Evolutionary conservation across 2,888 invertebrate genomes (phyloP).

Genomic region (Caenorhabditis doughertyi): DNA sequence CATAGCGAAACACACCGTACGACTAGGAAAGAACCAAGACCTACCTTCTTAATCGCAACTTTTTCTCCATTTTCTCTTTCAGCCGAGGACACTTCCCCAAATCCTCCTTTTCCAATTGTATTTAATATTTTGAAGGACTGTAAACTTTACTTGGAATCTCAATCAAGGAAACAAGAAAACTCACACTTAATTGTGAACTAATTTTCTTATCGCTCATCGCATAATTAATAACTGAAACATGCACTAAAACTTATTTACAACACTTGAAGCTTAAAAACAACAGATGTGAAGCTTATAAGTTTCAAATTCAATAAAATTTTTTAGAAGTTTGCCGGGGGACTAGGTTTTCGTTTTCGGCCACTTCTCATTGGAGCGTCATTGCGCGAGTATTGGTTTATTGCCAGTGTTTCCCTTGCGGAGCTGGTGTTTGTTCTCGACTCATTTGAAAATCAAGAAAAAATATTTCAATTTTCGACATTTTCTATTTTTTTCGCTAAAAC

Average conservation of each 20-base stretch:
- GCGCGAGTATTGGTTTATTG: conserved; percentile 35
- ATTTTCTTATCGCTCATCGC: conserved; percentile 36
- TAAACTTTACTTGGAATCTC: background rate
- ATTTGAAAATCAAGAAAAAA: background rate
- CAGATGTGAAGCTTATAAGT: background rate
- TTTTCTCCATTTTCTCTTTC: conserved; percentile 56
- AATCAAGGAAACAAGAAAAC: background rate
- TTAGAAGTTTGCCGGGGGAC: conserved; percentile 18
- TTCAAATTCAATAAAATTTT: conserved; percentile 20
- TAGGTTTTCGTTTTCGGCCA: conserved; percentile 8
- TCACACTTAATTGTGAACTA: conserved; percentile 41
- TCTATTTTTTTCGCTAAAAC: no score
- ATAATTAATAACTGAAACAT: conserved; percentile 6
- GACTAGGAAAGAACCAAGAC: background rate
- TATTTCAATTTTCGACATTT: no score
- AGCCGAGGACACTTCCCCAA: conserved; percentile 69
- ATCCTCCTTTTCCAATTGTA: conserved; percentile 69
- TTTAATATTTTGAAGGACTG: conserved; percentile 53
- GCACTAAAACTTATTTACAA: conserved; percentile 2
- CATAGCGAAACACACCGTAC: no score
- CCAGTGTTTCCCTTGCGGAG: background rate
- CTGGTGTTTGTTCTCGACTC: background rate
- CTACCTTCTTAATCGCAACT: conserved; percentile 72
- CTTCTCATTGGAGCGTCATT: conserved; percentile 44
- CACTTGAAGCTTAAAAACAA: background rate